Percentiles rank a stretch among this genome's conserved stretches.
Conservation (phyloP, 2,888 invertebrate species). For the Scaptomyza polygonia region DNA sequence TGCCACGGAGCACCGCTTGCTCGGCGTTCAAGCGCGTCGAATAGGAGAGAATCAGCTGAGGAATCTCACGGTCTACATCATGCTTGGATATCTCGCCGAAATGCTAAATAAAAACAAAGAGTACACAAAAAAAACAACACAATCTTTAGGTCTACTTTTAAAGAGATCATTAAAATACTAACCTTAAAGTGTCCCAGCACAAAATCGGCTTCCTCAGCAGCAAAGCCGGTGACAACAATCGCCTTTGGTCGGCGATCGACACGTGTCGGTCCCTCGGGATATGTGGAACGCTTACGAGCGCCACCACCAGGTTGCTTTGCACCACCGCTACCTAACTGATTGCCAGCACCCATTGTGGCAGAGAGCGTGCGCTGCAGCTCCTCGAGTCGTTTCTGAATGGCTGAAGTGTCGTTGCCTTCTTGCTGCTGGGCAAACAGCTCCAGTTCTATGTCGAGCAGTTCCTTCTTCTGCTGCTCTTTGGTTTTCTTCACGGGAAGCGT, state of each 20-base stretch:
- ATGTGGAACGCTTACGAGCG: slow-evolving; percentile 77
- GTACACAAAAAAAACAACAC: neutral
- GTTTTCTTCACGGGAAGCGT: slow-evolving; percentile 86
- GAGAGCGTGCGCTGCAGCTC: slow-evolving; percentile 87
- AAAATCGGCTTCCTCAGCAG: slow-evolving; percentile 91
- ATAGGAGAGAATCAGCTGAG: slow-evolving; percentile 85
- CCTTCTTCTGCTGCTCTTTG: slow-evolving; percentile 93
- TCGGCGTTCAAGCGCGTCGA: slow-evolving; percentile 84
- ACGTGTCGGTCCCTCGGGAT: slow-evolving; percentile 84
- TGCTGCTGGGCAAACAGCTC: slow-evolving; percentile 95
- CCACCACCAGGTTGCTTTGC: slow-evolving; percentile 58
- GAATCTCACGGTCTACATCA: slow-evolving; percentile 89
- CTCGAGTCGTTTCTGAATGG: slow-evolving; percentile 90
- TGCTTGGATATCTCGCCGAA: slow-evolving; percentile 95
- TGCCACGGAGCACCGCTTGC: slow-evolving; percentile 84
- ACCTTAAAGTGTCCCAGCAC: slow-evolving; percentile 94
- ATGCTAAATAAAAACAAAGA: slow-evolving; percentile 90
- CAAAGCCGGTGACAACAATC: slow-evolving; percentile 94
- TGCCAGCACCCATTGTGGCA: slow-evolving; percentile 29
- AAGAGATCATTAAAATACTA: slow-evolving; percentile 78
- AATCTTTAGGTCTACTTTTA: neutral
- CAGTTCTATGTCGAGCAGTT: slow-evolving; percentile 95
- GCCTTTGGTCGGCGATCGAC: slow-evolving; percentile 95
- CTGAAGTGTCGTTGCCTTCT: slow-evolving; percentile 93
- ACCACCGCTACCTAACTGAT: slow-evolving; percentile 33